Conservation (phyloP, 2,797 vertebrate genomes). For the Perodicticus potto region DNA sequence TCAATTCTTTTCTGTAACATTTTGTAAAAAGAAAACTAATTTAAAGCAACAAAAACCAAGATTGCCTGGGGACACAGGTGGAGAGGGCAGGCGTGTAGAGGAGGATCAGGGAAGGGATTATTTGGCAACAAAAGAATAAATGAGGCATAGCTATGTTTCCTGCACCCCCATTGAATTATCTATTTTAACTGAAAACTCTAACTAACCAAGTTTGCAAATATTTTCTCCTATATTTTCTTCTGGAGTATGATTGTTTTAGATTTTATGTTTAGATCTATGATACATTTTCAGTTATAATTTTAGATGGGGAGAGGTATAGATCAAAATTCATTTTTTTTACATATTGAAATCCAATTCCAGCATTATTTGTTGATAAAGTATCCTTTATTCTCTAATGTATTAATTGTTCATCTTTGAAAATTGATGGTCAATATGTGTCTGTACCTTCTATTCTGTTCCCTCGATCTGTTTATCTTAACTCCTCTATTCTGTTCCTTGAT, state of each 20-base stretch:
- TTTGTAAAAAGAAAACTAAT: too few species aligned
- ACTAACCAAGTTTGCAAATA: neutral
- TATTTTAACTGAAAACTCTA: neutral
- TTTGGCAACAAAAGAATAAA: too few species aligned
- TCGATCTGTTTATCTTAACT: neutral
- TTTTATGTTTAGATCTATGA: neutral
- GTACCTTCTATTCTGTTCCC: neutral
- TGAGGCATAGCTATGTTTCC: too few species aligned
- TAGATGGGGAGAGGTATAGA: neutral
- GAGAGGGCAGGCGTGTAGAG: too few species aligned
- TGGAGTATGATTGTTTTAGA: neutral
- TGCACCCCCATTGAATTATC: too few species aligned
- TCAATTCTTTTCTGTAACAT: neutral
- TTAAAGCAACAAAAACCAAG: too few species aligned
- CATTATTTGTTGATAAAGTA: neutral
- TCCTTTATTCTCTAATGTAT: neutral
- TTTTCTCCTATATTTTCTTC: neutral
- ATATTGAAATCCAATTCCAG: neutral
- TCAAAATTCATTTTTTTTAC: neutral
- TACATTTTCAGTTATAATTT: neutral
- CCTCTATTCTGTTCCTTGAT: neutral
- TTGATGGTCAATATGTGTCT: neutral
- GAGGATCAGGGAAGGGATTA: too few species aligned
- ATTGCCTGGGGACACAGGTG: too few species aligned
- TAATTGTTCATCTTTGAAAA: neutral